These are phyloP conservation scores for Oscheius sp. DNA, from an alignment of 1,140 invertebrate species.

Conservation along the genomic window DNA sequence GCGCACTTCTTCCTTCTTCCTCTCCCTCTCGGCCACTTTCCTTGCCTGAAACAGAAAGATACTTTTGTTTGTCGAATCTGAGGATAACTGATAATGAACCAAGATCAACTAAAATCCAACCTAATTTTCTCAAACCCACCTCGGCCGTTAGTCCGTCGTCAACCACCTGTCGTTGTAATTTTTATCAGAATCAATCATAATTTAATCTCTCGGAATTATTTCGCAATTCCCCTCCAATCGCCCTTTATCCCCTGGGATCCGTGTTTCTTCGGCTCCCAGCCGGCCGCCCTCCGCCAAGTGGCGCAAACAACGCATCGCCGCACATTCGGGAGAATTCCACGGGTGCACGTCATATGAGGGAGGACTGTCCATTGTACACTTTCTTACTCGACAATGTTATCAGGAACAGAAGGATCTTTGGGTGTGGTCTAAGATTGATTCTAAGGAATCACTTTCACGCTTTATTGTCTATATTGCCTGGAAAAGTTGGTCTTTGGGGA, in stretches of 20 bases:
- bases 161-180: neutral
- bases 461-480: too few species aligned
- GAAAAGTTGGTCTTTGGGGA: too few species aligned
- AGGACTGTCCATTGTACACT: too few species aligned
- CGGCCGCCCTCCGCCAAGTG: neutral
- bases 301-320: neutral
- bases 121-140: neutral
- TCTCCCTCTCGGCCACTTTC: slow-evolving; percentile 44
- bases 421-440: too few species aligned
- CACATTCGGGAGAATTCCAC: neutral
- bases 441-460: too few species aligned
- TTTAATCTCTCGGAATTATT: too few species aligned
- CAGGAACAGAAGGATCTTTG: too few species aligned
- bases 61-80: neutral
- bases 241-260: neutral
- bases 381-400: too few species aligned
- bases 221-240: too few species aligned
- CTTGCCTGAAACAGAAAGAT: slow-evolving; percentile 24
- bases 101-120: neutral
- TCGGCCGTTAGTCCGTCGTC: neutral
- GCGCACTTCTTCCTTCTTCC: slow-evolving; percentile 48
- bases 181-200: too few species aligned
- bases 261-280: neutral
- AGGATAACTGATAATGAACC: neutral
- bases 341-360: too few species aligned